Evolutionary conservation across 1,140 invertebrate species (phyloP).

Genomic region (Sitophilus oryzae): DNA sequence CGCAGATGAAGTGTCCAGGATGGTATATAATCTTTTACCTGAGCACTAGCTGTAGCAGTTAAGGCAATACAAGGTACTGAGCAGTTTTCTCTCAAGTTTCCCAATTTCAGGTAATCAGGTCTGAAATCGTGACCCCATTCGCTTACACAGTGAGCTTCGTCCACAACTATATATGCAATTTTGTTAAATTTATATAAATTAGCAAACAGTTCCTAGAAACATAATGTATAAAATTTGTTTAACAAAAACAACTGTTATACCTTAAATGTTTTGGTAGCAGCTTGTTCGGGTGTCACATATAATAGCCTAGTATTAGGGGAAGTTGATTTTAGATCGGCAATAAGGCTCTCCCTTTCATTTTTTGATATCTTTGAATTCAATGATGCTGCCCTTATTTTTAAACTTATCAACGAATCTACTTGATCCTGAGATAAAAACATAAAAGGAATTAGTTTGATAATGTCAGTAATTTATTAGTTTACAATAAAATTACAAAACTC

Average conservation of each 20-base stretch:
- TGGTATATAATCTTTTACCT: too few relatives aligned
- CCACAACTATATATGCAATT: slow-evolving; percentile 79
- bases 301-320: slow-evolving; percentile 64
- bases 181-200: slow-evolving; percentile 59
- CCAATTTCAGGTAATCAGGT: slow-evolving; percentile 88
- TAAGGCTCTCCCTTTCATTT: slow-evolving; percentile 66
- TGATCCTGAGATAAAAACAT: slow-evolving; percentile 62
- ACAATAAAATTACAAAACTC: slow-evolving; percentile 43
- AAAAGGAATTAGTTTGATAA: not conserved
- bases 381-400: slow-evolving; percentile 72
- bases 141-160: slow-evolving; percentile 97
- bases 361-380: slow-evolving; percentile 81
- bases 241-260: slow-evolving; percentile 29
- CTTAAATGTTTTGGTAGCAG: slow-evolving; percentile 70
- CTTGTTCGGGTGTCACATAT: slow-evolving; percentile 91
- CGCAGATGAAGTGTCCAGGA: too few relatives aligned
- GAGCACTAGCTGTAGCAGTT: slow-evolving; percentile 89
- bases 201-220: slow-evolving; percentile 48
- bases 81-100: slow-evolving; percentile 62
- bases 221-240: not conserved
- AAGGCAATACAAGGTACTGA: slow-evolving; percentile 78
- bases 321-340: slow-evolving; percentile 64
- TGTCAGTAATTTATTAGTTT: not conserved
- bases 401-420: slow-evolving; percentile 60
- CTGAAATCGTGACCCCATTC: slow-evolving; percentile 98